Evolutionary conservation across 2,888 invertebrate genomes (phyloP), one percentile per base, ranked within the genome.

Genomic region (Lasioglossum villosulum): DNA sequence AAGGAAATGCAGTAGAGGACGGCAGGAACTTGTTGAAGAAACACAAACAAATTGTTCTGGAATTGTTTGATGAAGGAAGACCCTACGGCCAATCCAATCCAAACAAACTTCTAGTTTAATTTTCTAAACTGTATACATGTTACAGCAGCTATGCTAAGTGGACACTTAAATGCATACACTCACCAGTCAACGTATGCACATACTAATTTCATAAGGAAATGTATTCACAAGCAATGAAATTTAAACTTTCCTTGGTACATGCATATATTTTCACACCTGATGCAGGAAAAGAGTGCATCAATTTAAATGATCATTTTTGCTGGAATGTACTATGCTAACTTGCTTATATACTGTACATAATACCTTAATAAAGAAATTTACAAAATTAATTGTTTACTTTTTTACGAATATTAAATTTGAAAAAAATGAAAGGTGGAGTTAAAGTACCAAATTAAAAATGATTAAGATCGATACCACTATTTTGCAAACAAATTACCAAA

Each of bases 111-210:
- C 14, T 6, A 27, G 16, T 59, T 59, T 30, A 27, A 59, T 59
- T 59, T 59, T 30, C 6, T 30, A 63, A 30, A 63, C 30, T 34
- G 63, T 16, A 30, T 19, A 27, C 63, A 63, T 6, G 6, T 63
- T 16, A 2, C 30, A 1, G 8, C 6, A 5, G 30, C 30, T 63
- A 19, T 16, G 63, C 30, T 34, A 63, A 63, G 16, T 37, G 66
- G 48, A 45, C 34, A 74, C 52, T 63, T 70, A 52, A 70, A 70
- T 23, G 37, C 56, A 70, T 70, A 71, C 56, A 59, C 12, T 56
- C 4, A 0, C 48, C 39, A 19, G 23, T 42, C 12, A 48, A 42
- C 27, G 27, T 27, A 45, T 19, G 30, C 30, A 3, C 63, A 63
- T 63, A 63, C 63, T 34, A 63, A 63, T 63, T 63, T 63, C 63